Percentiles rank a stretch among this genome's conserved stretches.
These are phyloP conservation scores for Neodiprion lecontei DNA, from an alignment of 1,140 invertebrate genomes.

Conservation along the genomic window DNA sequence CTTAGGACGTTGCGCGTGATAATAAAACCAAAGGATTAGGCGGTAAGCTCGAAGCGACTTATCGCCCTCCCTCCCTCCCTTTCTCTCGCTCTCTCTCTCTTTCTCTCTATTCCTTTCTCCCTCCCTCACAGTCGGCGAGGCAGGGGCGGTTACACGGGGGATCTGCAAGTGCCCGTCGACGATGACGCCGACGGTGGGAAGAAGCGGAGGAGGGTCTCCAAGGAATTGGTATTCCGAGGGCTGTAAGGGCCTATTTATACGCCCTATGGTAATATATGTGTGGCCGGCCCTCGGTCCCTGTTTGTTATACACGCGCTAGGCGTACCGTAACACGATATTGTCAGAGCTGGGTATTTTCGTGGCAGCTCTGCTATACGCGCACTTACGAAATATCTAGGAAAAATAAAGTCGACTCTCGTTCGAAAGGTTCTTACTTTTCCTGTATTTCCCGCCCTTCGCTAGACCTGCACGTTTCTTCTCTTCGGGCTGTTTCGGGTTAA, in stretches of 20 bases:
- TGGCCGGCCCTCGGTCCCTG: constrained; percentile 1
- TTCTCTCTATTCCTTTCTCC: too few relatives aligned
- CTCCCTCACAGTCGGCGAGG: not conserved
- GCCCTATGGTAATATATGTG: constrained; percentile 15
- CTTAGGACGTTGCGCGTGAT: not conserved
- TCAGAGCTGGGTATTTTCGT: constrained; percentile 11
- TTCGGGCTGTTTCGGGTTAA: too few relatives aligned
- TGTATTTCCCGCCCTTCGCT: too few relatives aligned
- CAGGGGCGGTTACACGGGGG: not conserved
- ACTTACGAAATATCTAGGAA: constrained; percentile 3
- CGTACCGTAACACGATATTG: constrained; percentile 11
- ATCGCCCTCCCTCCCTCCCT: not conserved
- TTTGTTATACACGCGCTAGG: constrained; percentile 10
- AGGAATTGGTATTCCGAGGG: constrained; percentile 5
- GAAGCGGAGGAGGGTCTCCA: not conserved
- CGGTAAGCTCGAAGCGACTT: not conserved
- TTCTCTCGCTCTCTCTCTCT: too few relatives aligned
- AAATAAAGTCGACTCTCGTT: not conserved
- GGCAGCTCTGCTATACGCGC: not conserved
- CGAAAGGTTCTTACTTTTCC: not conserved
- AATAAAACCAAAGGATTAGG: constrained; percentile 5
- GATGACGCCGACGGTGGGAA: not conserved
- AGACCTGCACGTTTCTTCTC: too few relatives aligned
- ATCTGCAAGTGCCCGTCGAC: not conserved
- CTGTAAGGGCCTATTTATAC: constrained; percentile 12